Evolutionary conservation across 53 echinoderm and acorn worm genomes (phyloP).

Genomic region (Paracentrotus lividus): DNA sequence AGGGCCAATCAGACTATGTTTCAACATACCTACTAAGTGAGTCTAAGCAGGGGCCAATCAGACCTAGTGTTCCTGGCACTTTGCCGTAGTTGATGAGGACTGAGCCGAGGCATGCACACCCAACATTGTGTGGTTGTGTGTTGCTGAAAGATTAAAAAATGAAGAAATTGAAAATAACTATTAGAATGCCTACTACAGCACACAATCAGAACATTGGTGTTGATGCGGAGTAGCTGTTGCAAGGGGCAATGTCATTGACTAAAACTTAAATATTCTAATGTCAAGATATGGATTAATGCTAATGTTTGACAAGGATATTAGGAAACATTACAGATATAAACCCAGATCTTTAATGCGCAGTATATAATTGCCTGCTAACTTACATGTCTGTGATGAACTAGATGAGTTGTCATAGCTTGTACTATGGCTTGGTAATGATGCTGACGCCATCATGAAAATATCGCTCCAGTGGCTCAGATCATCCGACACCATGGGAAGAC

Average conservation of each 20-base stretch:
- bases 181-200: background rate
- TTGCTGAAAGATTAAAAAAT: constrained; percentile 76
- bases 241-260: too few species aligned
- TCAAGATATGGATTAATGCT: too few species aligned
- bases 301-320: too few species aligned
- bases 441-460: constrained; percentile 99
- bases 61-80: too few species aligned
- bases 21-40: too few species aligned
- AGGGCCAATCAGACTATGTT: too few species aligned
- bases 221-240: too few species aligned
- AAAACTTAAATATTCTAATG: too few species aligned
- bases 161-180: background rate
- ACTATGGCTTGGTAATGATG: constrained; percentile 99
- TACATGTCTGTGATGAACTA: constrained; percentile 81
- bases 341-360: too few species aligned
- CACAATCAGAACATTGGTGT: background rate
- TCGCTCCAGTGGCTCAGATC: constrained; percentile 99
- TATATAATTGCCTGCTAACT: too few species aligned
- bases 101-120: constrained; percentile 99
- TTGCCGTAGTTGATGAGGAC: constrained; percentile 99
- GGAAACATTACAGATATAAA: too few species aligned
- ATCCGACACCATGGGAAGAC: constrained; percentile 99
- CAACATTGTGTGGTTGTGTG: constrained; percentile 96
- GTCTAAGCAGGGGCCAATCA: too few species aligned
- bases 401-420: constrained; percentile 92